Percentiles rank a stretch among this genome's conserved stretches.
phyloP scores from a whole-genome alignment of 2,797 vertebrate genomes.

The Melanotaenia nigrans region DNA sequence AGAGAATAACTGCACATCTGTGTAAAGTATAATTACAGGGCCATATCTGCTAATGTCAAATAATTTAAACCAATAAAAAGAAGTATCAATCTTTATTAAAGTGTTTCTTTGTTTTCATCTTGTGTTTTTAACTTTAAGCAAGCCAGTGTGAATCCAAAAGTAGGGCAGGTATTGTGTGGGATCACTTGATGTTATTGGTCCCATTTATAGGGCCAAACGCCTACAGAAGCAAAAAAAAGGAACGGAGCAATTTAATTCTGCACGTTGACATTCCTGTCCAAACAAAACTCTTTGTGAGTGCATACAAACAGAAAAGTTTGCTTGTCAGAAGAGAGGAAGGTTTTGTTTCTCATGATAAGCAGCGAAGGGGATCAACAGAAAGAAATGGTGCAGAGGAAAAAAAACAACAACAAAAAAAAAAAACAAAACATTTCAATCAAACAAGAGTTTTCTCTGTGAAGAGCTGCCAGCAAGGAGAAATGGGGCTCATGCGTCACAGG shows the following conservation, averaged over 20 bases:
- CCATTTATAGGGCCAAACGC: conserved; percentile 74
- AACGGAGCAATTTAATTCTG: conserved; percentile 74
- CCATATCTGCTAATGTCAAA: conserved; percentile 22
- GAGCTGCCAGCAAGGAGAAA: conserved; percentile 70
- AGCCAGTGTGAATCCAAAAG: conserved; percentile 50
- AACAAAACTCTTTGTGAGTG: conserved; percentile 74
- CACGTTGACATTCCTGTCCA: conserved; percentile 70
- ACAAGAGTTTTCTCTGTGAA: conserved; percentile 69
- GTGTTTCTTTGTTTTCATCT: conserved; percentile 7
- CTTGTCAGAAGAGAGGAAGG: conserved; percentile 75
- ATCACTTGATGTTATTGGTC: conserved; percentile 62
- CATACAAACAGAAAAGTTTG: conserved; percentile 82
- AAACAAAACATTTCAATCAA: conserved; percentile 76
- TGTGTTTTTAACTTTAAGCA: conserved; percentile 32
- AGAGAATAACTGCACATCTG: conserved; percentile 32
- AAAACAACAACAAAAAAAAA: conserved; percentile 53
- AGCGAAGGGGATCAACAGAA: conserved; percentile 74
- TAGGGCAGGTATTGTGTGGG: conserved; percentile 61
- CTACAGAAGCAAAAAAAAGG: conserved; percentile 62
- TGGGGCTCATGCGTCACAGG: conserved; percentile 72
- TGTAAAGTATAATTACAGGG: background rate
- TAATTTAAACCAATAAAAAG: conserved; percentile 2
- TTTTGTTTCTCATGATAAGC: conserved; percentile 71
- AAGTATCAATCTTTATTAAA: conserved; percentile 8
- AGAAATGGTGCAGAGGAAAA: conserved; percentile 59